These are phyloP conservation scores for Hydrophis major DNA, from an alignment of 2,797 vertebrate species.

Conservation along the genomic window DNA sequence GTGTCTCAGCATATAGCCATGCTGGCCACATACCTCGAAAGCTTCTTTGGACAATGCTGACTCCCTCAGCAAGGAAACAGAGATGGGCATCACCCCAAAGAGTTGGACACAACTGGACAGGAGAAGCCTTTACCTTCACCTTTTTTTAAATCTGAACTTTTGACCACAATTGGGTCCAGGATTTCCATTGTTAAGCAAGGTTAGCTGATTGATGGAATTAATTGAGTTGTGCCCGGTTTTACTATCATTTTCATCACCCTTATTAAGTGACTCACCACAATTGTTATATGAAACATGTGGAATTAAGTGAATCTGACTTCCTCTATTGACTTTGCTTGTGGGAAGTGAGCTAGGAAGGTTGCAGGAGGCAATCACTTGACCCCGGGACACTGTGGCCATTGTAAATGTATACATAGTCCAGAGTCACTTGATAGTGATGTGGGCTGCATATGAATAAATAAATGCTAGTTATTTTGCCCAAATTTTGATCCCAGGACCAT, in stretches of 20 bases:
- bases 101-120: no score
- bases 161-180: background rate
- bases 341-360: background rate
- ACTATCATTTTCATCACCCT: background rate
- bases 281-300: background rate
- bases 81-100: no score
- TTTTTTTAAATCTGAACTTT: background rate
- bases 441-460: background rate
- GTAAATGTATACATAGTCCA: background rate
- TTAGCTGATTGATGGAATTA: no score
- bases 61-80: no score
- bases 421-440: background rate
- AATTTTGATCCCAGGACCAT: background rate
- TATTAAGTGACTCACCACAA: no score
- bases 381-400: background rate
- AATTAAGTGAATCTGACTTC: background rate
- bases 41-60: no score
- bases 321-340: no score
- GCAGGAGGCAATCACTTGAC: background rate
- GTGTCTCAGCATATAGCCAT: no score
- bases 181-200: background rate
- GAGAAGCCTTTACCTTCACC: no score
- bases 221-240: background rate
- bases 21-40: no score
- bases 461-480: background rate